Percentiles rank a stretch among this genome's conserved stretches.
phyloP scores from a whole-genome alignment of 23 tunicate species.

The Oikopleura albicans region DNA sequence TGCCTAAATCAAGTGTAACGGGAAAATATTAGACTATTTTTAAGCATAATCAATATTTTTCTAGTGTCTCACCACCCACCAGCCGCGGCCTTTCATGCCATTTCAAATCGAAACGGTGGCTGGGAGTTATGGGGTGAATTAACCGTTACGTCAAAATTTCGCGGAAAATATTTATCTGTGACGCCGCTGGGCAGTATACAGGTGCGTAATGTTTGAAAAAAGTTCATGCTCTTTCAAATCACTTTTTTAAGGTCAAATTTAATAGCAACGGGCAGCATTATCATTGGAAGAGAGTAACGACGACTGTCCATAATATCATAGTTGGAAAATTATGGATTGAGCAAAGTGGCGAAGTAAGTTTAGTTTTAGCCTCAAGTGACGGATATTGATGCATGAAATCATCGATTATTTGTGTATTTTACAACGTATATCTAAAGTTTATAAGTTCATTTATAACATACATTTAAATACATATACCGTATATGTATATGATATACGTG shows the following conservation, averaged over 20 bases:
- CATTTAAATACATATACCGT: no score
- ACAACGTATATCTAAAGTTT: no score
- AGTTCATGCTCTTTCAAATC: background rate
- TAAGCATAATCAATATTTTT: background rate
- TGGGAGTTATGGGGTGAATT: conserved; percentile 64
- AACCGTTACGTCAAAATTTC: conserved; percentile 44
- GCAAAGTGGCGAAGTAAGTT: conserved; percentile 19
- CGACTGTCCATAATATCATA: conserved; percentile 76
- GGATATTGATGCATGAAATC: no score
- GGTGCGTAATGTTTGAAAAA: background rate
- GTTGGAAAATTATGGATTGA: conserved; percentile 97
- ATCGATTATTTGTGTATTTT: no score
- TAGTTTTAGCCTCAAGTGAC: no score
- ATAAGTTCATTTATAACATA: no score
- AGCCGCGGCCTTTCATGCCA: conserved; percentile 51
- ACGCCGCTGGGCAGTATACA: conserved; percentile 52
- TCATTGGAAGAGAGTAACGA: conserved; percentile 68
- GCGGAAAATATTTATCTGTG: conserved; percentile 68
- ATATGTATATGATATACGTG: no score
- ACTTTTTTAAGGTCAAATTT: conserved; percentile 30
- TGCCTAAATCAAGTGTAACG: no score
- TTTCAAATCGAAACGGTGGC: conserved; percentile 42
- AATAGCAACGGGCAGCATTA: conserved; percentile 68
- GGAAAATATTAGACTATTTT: no score
- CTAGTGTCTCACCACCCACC: conserved; percentile 80